These are phyloP conservation scores for Panthera uncia DNA, from an alignment of 2,113 vertebrate genomes.

Conservation along the genomic window DNA sequence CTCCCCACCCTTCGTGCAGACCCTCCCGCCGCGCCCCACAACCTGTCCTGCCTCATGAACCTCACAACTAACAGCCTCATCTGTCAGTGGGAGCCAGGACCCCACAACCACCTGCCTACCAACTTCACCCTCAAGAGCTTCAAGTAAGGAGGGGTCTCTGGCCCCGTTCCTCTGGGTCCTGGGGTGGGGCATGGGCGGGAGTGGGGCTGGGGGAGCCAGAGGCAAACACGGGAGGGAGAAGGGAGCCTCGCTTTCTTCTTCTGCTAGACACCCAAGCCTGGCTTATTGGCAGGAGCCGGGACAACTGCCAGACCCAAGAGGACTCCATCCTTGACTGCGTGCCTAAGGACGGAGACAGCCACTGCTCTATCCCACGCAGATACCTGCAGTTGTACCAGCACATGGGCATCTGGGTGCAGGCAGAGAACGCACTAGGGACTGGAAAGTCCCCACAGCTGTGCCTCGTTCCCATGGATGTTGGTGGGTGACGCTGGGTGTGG, in stretches of 20 bases:
- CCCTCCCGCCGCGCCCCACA: constrained; percentile 86
- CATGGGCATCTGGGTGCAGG: constrained; percentile 89
- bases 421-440: constrained; percentile 88
- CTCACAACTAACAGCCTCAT: constrained; percentile 82
- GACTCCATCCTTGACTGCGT: constrained; percentile 62
- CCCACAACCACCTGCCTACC: constrained; percentile 83
- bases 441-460: constrained; percentile 80
- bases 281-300: constrained; percentile 74
- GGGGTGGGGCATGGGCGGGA: neutral
- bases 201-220: neutral
- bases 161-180: neutral
- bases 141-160: constrained; percentile 68
- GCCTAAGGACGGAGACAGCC: constrained; percentile 32
- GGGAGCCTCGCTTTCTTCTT: neutral
- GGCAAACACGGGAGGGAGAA: neutral
- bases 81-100: constrained; percentile 90
- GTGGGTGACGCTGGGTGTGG: constrained; percentile 70
- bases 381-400: constrained; percentile 83
- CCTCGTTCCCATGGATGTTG: constrained; percentile 88
- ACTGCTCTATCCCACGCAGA: constrained; percentile 85
- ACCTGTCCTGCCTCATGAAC: constrained; percentile 90
- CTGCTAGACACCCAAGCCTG: constrained; percentile 30
- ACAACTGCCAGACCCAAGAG: constrained; percentile 37
- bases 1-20: constrained; percentile 76
- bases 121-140: constrained; percentile 83